These are phyloP conservation scores for Aplidium turbinatum DNA, from an alignment of 23 tunicate species.

Conservation along the genomic window DNA sequence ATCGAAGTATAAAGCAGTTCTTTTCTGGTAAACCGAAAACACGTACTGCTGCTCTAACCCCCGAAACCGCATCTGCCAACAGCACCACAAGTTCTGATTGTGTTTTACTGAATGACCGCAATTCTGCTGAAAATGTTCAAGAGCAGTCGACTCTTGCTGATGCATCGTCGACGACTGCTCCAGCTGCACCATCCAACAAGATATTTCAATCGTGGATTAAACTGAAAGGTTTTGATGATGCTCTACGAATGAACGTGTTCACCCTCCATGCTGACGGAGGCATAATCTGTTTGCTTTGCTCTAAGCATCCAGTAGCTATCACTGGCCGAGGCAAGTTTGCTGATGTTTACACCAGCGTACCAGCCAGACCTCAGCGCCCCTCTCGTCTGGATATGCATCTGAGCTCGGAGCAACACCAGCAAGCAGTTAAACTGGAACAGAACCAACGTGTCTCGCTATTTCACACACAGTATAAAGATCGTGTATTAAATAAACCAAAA, in stretches of 20 bases:
- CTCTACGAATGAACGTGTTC: constrained; percentile 20
- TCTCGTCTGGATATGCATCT: constrained; percentile 17
- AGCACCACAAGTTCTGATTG: no score
- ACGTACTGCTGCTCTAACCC: no score
- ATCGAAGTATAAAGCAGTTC: no score
- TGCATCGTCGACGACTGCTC: constrained; percentile 17
- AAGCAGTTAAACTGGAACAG: constrained; percentile 3
- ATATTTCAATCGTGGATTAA: constrained; percentile 29
- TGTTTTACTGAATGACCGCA: constrained; percentile 19
- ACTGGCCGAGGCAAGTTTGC: constrained; percentile 20
- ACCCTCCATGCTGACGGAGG: constrained; percentile 26
- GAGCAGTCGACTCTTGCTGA: constrained; percentile 16
- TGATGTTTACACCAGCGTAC: constrained; percentile 35
- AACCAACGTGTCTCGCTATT: constrained; percentile 2
- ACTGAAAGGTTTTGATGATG: constrained; percentile 25
- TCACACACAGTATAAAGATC: constrained; percentile 17
- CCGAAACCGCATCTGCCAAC: no score
- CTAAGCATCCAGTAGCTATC: constrained; percentile 31
- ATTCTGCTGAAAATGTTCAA: constrained; percentile 16
- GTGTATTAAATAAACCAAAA: constrained; percentile 11
- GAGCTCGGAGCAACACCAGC: constrained; percentile 20
- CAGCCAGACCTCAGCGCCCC: constrained; percentile 24
- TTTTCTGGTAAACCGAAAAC: no score
- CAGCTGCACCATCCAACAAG: constrained; percentile 23
- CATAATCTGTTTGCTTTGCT: constrained; percentile 30